These are phyloP conservation scores for Lipophrys pholis DNA, from an alignment of 2,113 vertebrate species.

Conservation along the genomic window DNA sequence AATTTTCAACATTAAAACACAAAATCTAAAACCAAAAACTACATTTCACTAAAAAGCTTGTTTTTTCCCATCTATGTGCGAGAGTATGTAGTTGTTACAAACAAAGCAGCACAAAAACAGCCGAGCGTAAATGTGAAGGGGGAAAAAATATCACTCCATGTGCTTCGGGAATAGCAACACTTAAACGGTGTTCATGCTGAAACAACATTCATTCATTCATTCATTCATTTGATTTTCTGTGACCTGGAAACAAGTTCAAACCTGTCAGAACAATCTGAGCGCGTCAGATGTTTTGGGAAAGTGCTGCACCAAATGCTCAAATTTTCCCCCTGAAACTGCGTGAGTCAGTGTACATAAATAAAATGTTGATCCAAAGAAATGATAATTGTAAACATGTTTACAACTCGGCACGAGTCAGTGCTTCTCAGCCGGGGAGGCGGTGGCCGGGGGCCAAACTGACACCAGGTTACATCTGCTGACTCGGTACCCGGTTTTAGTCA, in stretches of 20 bases:
- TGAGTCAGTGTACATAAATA: slow-evolving; percentile 40
- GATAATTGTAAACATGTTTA: slow-evolving; percentile 34
- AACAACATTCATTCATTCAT: slow-evolving; percentile 25
- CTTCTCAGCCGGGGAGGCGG: no score
- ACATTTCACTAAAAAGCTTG: no score
- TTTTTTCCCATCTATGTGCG: no score
- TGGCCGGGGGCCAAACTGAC: slow-evolving; percentile 16
- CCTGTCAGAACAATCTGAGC: slow-evolving; percentile 37
- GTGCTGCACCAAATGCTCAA: slow-evolving; percentile 20
- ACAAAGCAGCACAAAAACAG: no score
- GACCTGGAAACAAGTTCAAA: slow-evolving; percentile 39
- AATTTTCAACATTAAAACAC: no score
- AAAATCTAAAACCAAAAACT: no score
- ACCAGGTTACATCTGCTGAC: neutral
- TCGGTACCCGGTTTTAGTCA: no score
- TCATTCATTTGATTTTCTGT: slow-evolving; percentile 22
- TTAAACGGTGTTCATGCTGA: slow-evolving; percentile 17
- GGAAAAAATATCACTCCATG: neutral
- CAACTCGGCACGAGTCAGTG: slow-evolving; percentile 15
- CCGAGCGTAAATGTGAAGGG: no score
- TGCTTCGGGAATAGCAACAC: slow-evolving; percentile 8
- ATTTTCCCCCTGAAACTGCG: slow-evolving; percentile 31
- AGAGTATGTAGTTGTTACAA: no score
- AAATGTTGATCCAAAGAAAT: slow-evolving; percentile 31
- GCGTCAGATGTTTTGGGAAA: slow-evolving; percentile 19